Conservation (phyloP, 2,797 vertebrate species). For the Menidia menidia region DNA sequence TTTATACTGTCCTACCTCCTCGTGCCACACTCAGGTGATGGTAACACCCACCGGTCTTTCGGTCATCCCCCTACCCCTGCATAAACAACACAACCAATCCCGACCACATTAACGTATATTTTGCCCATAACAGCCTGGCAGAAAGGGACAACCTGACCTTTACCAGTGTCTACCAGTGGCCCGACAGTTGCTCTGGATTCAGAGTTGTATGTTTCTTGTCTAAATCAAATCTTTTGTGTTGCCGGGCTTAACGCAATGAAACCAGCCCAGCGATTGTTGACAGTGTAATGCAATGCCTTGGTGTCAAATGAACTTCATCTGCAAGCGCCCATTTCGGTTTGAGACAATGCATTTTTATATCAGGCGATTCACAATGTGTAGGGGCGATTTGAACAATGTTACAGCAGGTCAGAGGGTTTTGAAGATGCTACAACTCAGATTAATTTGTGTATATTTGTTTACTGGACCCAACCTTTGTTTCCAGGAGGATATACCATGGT, state of each 20-base stretch:
- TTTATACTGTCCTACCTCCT: conserved; percentile 65
- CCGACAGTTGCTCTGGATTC: conserved; percentile 3
- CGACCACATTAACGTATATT: conserved; percentile 50
- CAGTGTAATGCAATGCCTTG: conserved; percentile 1
- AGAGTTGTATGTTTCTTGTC: conserved; percentile 9
- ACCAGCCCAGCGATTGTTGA: conserved; percentile 9
- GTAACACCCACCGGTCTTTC: conserved; percentile 72
- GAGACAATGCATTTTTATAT: conserved; percentile 26
- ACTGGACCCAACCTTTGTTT: not conserved
- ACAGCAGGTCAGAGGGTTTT: not conserved
- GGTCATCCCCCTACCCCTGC: conserved; percentile 11
- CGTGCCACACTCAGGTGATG: conserved; percentile 60
- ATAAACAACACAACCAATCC: conserved; percentile 3
- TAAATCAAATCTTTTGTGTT: not conserved
- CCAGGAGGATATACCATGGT: no score
- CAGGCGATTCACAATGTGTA: conserved; percentile 9
- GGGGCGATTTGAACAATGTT: not conserved
- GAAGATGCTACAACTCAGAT: no score
- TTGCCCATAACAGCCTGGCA: conserved; percentile 70
- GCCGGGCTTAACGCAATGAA: not conserved
- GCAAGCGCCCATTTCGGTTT: not conserved
- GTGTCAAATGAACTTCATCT: conserved; percentile 3
- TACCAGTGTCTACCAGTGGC: not conserved
- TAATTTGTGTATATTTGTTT: not conserved
- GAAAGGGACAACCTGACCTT: conserved; percentile 61